These are phyloP conservation scores for Papilio machaon DNA, from an alignment of 1,140 invertebrate species.

Conservation along the genomic window DNA sequence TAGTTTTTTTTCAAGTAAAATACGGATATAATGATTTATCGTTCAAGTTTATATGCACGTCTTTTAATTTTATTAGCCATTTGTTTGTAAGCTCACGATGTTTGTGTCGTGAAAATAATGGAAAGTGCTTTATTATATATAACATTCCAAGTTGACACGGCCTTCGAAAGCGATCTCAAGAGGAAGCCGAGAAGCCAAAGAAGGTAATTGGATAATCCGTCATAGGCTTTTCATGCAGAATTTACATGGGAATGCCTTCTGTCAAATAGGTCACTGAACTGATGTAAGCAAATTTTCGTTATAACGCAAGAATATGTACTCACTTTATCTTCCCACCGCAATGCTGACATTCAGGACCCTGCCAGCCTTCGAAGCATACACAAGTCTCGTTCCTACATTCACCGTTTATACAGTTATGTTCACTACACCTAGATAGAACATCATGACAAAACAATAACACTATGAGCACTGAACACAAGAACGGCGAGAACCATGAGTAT, in stretches of 20 bases:
- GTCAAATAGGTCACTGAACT: constrained; percentile 78
- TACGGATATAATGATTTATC: background rate
- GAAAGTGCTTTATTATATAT: constrained; percentile 8
- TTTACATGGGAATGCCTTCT: constrained; percentile 60
- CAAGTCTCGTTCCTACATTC: constrained; percentile 92
- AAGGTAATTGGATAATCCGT: constrained; percentile 78
- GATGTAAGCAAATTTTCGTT: constrained; percentile 41
- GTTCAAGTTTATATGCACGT: background rate
- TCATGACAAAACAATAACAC: constrained; percentile 81
- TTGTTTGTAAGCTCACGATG: constrained; percentile 33
- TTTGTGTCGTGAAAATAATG: background rate
- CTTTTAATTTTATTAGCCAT: background rate
- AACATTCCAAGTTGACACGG: constrained; percentile 47
- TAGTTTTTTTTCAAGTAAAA: background rate
- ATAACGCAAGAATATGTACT: constrained; percentile 61
- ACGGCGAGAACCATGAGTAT: constrained; percentile 81
- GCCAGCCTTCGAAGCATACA: constrained; percentile 94
- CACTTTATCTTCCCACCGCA: constrained; percentile 96
- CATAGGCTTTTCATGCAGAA: constrained; percentile 70
- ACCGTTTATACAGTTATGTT: constrained; percentile 77
- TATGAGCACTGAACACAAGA: constrained; percentile 81
- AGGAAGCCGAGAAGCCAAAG: constrained; percentile 74
- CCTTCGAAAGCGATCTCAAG: constrained; percentile 60
- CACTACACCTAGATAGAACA: constrained; percentile 81
- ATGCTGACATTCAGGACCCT: constrained; percentile 92